These are phyloP conservation scores for Pecten maximus DNA, from an alignment of 2,888 invertebrate species.

Conservation along the genomic window DNA sequence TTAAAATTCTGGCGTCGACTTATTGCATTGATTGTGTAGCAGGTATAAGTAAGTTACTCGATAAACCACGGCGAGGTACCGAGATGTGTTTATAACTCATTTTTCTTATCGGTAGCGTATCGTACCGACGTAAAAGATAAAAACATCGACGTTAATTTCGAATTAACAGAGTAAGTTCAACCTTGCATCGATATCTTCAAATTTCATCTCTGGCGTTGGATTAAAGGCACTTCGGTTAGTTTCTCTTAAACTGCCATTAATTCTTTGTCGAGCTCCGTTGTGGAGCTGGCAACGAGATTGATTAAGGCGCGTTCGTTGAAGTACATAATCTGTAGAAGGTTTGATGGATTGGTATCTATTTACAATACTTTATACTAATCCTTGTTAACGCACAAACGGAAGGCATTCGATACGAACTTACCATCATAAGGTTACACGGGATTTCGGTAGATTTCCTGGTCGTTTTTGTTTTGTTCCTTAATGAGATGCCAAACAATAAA, in stretches of 20 bases:
- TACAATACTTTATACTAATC: not conserved
- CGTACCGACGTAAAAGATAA: not conserved
- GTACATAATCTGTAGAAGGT: not conserved
- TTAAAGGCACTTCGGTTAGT: not conserved
- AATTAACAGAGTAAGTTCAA: not conserved
- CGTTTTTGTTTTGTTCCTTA: not conserved
- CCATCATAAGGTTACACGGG: too few species aligned
- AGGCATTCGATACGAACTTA: not conserved
- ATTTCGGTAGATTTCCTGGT: too few species aligned
- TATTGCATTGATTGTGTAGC: not conserved
- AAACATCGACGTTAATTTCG: not conserved
- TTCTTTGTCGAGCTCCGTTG: not conserved
- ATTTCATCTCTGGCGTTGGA: not conserved
- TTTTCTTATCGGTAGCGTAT: not conserved
- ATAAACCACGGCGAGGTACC: not conserved
- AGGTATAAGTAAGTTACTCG: not conserved
- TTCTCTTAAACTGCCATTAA: constrained; percentile 1
- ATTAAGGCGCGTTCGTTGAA: not conserved
- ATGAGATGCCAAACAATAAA: not conserved
- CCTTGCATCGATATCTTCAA: not conserved
- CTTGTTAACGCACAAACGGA: not conserved
- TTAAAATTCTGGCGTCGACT: not conserved
- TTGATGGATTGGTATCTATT: not conserved
- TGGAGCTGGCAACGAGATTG: not conserved
- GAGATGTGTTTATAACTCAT: not conserved